A percentile compares a stretch with the other conserved stretches of the same genome.
phyloP scores from a whole-genome alignment of 2,113 vertebrate species.

The Motacilla alba region DNA sequence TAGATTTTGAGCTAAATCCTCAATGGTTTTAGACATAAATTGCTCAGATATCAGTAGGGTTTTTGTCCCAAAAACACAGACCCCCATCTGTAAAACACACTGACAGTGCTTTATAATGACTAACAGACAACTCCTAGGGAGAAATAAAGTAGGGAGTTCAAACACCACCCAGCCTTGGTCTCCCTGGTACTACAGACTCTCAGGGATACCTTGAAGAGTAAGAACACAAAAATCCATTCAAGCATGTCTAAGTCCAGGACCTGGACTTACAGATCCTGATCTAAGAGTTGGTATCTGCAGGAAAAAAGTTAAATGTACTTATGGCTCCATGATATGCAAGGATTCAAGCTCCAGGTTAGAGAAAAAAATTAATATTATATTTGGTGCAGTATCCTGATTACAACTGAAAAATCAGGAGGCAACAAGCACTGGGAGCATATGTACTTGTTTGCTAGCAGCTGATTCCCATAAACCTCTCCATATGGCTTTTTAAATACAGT shows the following conservation, averaged over 20 bases:
- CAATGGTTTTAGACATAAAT: neutral
- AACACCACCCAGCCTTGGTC: neutral
- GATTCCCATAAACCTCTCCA: constrained; percentile 25
- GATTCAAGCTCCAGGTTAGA: neutral
- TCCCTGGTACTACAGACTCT: neutral
- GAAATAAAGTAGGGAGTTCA: neutral
- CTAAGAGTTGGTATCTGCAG: neutral
- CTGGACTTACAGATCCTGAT: neutral
- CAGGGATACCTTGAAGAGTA: neutral
- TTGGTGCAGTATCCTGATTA: neutral
- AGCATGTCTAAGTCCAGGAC: neutral
- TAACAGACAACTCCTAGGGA: neutral
- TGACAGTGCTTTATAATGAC: neutral
- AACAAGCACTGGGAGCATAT: neutral
- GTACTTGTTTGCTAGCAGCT: neutral
- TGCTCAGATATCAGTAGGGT: neutral
- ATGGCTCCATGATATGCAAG: neutral
- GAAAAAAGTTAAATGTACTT: neutral
- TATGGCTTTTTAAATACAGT: neutral
- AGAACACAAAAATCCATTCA: neutral
- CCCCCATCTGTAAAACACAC: neutral
- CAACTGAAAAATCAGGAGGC: neutral
- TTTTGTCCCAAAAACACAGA: neutral
- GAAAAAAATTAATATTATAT: neutral
- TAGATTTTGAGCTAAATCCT: neutral